These are phyloP conservation scores for Papilio gigon DNA, from an alignment of 2,888 invertebrate genomes.

Conservation along the genomic window DNA sequence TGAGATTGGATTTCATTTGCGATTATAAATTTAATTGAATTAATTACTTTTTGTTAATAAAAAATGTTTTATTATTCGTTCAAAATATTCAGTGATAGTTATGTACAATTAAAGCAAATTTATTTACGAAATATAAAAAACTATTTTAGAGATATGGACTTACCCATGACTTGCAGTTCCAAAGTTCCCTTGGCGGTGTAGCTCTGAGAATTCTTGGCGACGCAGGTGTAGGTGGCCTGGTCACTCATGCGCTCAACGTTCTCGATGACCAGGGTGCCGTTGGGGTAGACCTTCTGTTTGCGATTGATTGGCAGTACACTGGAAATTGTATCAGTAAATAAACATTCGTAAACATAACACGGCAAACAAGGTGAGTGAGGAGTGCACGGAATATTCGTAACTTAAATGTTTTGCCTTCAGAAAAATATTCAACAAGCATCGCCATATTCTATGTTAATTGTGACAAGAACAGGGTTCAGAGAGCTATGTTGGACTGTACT, in stretches of 20 bases:
- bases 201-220: conserved; percentile 95
- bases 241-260: conserved; percentile 96
- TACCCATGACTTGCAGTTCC: conserved; percentile 98
- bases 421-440: background rate
- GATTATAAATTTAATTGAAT: too few species aligned
- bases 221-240: conserved; percentile 96
- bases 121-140: conserved; percentile 30
- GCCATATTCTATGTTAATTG: background rate
- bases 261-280: conserved; percentile 96
- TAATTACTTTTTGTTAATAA: too few species aligned
- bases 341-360: background rate
- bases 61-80: too few species aligned
- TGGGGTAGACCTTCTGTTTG: conserved; percentile 96
- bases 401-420: background rate
- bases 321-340: conserved; percentile 44
- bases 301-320: conserved; percentile 95
- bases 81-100: too few species aligned
- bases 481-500: conserved; percentile 12
- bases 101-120: conserved; percentile 32
- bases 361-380: background rate
- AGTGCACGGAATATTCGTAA: too few species aligned
- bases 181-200: conserved; percentile 93
- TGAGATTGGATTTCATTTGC: too few species aligned
- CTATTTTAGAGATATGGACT: conserved; percentile 75
- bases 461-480: background rate